Evolutionary conservation across 2,113 vertebrate genomes (phyloP).

Genomic region (Ceratotherium simum): DNA sequence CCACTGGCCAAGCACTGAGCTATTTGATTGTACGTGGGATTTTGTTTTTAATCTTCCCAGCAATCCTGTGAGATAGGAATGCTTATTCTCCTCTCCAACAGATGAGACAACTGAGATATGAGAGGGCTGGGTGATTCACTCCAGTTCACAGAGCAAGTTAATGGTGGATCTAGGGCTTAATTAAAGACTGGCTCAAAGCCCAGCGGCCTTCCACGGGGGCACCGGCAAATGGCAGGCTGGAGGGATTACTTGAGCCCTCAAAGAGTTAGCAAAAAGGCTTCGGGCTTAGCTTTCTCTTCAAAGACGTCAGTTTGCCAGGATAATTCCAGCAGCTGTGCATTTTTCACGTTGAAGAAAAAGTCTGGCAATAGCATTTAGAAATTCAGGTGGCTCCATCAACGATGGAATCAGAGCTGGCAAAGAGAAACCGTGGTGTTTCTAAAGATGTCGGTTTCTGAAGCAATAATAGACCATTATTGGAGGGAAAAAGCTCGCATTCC

Average conservation of each 20-base stretch:
- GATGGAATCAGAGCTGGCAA: background rate
- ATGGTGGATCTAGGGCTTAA: background rate
- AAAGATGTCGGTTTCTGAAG: background rate
- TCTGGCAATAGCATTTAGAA: background rate
- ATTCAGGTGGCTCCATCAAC: background rate
- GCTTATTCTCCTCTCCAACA: background rate
- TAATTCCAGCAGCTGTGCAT: background rate
- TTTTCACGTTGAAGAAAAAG: background rate
- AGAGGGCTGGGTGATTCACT: background rate
- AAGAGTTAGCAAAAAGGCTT: background rate
- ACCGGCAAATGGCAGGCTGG: rapidly evolving
- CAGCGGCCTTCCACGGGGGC: rapidly evolving
- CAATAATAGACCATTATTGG: background rate
- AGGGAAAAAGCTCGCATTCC: background rate
- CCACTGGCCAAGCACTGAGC: rapidly evolving
- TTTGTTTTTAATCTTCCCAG: background rate
- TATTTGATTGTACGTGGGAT: rapidly evolving
- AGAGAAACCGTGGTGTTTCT: background rate
- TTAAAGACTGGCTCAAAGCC: background rate
- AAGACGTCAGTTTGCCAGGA: background rate
- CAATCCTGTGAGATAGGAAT: rapidly evolving
- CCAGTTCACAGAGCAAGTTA: background rate
- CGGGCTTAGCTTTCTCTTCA: background rate
- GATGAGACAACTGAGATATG: background rate
- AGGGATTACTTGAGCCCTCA: background rate